A percentile compares a stretch with the other conserved stretches of the same genome.
phyloP scores from a whole-genome alignment of 2,888 invertebrate genomes.

The Oeneis ivallda region DNA sequence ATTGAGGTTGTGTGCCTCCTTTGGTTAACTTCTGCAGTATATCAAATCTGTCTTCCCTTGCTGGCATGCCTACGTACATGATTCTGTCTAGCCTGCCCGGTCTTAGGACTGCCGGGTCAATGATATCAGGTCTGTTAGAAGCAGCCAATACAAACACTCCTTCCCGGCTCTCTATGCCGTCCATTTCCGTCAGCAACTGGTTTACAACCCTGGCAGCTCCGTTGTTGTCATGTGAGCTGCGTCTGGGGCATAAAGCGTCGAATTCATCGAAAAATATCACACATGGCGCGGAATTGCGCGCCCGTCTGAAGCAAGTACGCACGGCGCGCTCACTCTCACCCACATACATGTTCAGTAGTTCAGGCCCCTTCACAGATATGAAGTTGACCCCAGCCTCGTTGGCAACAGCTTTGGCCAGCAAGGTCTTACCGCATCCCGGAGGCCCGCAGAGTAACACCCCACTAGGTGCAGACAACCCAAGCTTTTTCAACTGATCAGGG shows the following conservation, averaged over 20 bases:
- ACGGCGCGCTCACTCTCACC: constrained; percentile 99
- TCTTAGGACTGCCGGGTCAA: constrained; percentile 96
- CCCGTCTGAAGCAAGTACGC: constrained; percentile 96
- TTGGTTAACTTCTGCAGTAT: constrained; percentile 95
- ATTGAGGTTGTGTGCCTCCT: constrained; percentile 89
- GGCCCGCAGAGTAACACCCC: constrained; percentile 98
- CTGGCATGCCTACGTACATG: constrained; percentile 94
- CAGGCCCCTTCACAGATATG: constrained; percentile 99
- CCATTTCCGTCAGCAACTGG: constrained; percentile 99
- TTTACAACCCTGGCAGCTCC: constrained; percentile 95
- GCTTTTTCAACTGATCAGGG: constrained; percentile 87
- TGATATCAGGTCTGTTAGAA: constrained; percentile 97
- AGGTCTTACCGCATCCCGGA: constrained; percentile 97
- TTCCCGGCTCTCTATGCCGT: constrained; percentile 94
- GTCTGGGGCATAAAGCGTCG: constrained; percentile 95
- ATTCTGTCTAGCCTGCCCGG: constrained; percentile 94
- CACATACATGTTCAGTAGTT: constrained; percentile 98
- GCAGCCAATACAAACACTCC: constrained; percentile 98
- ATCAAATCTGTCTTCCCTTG: constrained; percentile 88
- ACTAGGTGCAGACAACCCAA: constrained; percentile 91
- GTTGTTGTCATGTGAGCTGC: constrained; percentile 87
- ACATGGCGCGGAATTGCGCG: constrained; percentile 97
- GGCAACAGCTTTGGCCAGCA: constrained; percentile 98
- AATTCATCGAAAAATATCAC: constrained; percentile 99
- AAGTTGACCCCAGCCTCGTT: constrained; percentile 99